Evolutionary conservation across 2,797 vertebrate species (phyloP).

Genomic region (Steatocranus sp.): DNA sequence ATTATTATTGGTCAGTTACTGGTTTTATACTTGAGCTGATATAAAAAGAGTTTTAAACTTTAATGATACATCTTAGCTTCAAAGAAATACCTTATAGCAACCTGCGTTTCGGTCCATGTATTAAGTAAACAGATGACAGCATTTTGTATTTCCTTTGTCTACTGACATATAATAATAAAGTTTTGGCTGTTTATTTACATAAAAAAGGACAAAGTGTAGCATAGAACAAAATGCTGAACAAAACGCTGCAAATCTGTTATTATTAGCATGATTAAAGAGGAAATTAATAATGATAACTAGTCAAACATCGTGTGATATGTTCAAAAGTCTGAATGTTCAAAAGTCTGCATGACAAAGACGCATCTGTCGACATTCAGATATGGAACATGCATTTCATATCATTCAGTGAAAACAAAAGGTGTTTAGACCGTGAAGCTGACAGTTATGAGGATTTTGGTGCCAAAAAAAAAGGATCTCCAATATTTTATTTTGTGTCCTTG

Average conservation of each 20-base stretch:
- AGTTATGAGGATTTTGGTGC: neutral
- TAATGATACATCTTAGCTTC: neutral
- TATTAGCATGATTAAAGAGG: neutral
- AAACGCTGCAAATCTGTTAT: neutral
- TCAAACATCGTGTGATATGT: neutral
- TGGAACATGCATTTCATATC: neutral
- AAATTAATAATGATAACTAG: constrained; percentile 6
- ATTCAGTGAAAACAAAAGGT: neutral
- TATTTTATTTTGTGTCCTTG: neutral
- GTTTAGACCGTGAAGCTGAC: rapidly evolving
- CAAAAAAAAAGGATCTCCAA: neutral
- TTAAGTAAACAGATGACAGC: neutral
- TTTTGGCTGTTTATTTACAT: neutral
- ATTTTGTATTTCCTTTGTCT: neutral
- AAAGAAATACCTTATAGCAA: neutral
- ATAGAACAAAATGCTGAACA: neutral
- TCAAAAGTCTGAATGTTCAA: no score
- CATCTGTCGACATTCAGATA: neutral
- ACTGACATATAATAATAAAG: neutral
- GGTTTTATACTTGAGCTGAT: neutral
- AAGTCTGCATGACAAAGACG: no score
- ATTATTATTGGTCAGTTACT: neutral
- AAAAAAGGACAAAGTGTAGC: neutral
- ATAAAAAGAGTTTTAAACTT: neutral
- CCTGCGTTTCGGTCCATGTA: neutral